phyloP scores from a whole-genome alignment of 2,113 vertebrate genomes.

The Coregonus clupeaformis region DNA sequence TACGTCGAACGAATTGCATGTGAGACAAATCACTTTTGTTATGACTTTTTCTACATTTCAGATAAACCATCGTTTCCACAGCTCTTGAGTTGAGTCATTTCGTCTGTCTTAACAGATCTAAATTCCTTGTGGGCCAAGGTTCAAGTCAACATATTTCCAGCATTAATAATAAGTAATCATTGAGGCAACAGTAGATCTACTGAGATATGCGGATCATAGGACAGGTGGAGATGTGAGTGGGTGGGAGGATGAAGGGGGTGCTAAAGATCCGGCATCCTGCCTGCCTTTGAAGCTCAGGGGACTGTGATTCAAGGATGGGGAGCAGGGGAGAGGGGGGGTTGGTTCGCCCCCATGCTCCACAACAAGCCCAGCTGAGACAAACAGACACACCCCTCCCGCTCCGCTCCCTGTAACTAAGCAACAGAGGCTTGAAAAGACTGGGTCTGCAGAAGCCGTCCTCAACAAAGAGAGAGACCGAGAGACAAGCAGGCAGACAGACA shows the following conservation, averaged over 20 bases:
- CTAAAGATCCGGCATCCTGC: neutral
- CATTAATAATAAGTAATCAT: neutral
- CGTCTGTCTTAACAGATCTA: neutral
- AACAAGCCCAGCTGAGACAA: slow-evolving; percentile 21
- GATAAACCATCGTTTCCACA: neutral
- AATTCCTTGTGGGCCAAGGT: neutral
- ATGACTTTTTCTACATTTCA: neutral
- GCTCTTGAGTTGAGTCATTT: neutral
- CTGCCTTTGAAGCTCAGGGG: neutral
- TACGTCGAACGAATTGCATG: neutral
- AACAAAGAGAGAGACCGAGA: slow-evolving; percentile 54
- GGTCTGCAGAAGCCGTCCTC: slow-evolving; percentile 47
- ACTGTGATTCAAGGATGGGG: too few relatives aligned
- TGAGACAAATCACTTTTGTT: neutral
- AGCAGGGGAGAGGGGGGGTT: too few relatives aligned
- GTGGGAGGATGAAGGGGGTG: neutral
- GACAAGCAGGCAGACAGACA: slow-evolving; percentile 19
- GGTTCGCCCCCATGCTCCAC: neutral
- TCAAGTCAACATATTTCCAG: neutral
- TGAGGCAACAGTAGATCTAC: neutral
- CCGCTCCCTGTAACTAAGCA: slow-evolving; percentile 66
- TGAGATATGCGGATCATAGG: too few relatives aligned
- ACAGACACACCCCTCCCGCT: slow-evolving; percentile 36
- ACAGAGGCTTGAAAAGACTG: slow-evolving; percentile 58
- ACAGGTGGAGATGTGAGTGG: neutral